These are phyloP conservation scores for Rhynchomys soricoides DNA, from an alignment of 2,113 vertebrate species.

Conservation along the genomic window DNA sequence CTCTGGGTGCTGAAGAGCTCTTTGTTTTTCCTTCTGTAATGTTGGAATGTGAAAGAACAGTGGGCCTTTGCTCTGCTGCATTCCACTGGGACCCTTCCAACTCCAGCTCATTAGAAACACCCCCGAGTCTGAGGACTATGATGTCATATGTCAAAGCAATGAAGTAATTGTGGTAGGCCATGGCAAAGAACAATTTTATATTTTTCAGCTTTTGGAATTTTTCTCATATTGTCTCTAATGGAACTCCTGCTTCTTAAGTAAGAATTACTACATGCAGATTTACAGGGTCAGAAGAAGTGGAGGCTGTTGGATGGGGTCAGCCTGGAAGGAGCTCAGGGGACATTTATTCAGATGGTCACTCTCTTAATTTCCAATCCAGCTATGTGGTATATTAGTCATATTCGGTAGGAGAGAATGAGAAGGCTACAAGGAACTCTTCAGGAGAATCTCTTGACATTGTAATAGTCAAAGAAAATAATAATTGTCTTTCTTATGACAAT, in stretches of 20 bases:
- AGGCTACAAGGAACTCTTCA: not conserved
- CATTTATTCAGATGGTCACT: not conserved
- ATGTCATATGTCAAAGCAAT: slow-evolving; percentile 82
- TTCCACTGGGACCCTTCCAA: slow-evolving; percentile 82
- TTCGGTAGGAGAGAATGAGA: not conserved
- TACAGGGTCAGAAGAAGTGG: slow-evolving; percentile 32
- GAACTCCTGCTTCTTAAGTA: slow-evolving; percentile 53
- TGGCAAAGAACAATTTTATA: slow-evolving; percentile 69
- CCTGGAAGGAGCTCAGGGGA: not conserved
- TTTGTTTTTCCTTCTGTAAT: slow-evolving; percentile 74
- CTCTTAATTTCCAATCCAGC: slow-evolving; percentile 18
- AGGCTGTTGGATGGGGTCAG: not conserved
- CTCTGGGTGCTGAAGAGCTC: slow-evolving; percentile 67
- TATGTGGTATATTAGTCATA: slow-evolving; percentile 14
- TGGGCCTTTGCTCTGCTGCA: slow-evolving; percentile 77
- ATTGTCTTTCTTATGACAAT: not conserved
- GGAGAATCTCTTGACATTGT: not conserved
- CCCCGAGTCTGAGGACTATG: slow-evolving; percentile 76
- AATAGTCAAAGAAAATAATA: not conserved
- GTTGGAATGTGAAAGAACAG: slow-evolving; percentile 82
- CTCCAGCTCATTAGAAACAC: slow-evolving; percentile 81
- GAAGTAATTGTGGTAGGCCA: slow-evolving; percentile 72
- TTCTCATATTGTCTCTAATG: slow-evolving; percentile 57
- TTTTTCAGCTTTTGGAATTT: slow-evolving; percentile 62
- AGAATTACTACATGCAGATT: slow-evolving; percentile 50